Conservation (phyloP, 2,113 vertebrate genomes). For the Sciurus niger region DNA sequence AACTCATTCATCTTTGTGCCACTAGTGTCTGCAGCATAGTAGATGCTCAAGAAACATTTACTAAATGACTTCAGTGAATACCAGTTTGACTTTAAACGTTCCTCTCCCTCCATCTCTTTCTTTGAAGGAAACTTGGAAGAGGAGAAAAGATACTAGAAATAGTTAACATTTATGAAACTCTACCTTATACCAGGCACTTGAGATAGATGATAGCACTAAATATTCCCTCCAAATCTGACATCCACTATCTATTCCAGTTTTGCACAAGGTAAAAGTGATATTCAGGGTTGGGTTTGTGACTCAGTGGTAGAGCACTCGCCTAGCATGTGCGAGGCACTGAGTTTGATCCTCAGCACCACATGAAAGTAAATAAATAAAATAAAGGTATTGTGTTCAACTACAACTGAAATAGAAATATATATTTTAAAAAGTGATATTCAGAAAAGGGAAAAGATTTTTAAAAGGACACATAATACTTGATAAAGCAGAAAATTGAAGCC, state of each 20-base stretch:
- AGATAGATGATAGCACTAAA: neutral
- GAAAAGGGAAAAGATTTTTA: neutral
- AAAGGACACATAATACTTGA: neutral
- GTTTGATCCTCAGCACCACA: too few relatives aligned
- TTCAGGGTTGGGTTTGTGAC: neutral
- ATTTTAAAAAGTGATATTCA: conserved; percentile 13
- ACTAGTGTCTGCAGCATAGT: neutral
- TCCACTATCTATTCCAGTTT: neutral
- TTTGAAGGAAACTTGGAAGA: conserved; percentile 37
- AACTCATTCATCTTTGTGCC: conserved; percentile 16
- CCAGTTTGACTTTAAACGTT: neutral
- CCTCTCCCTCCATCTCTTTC: conserved; percentile 10
- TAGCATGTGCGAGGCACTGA: too few relatives aligned
- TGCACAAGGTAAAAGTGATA: neutral
- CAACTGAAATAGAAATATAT: too few relatives aligned
- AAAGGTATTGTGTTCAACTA: too few relatives aligned
- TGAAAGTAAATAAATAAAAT: too few relatives aligned
- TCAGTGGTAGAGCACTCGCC: too few relatives aligned
- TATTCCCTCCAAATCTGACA: neutral
- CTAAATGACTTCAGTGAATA: neutral
- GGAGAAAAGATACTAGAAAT: neutral
- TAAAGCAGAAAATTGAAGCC: neutral
- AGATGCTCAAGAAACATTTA: conserved; percentile 68
- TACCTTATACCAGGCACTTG: neutral
- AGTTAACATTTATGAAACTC: conserved; percentile 22